These are phyloP conservation scores for Fukomys damarensis DNA, from an alignment of 2,113 vertebrate species.

Conservation along the genomic window DNA sequence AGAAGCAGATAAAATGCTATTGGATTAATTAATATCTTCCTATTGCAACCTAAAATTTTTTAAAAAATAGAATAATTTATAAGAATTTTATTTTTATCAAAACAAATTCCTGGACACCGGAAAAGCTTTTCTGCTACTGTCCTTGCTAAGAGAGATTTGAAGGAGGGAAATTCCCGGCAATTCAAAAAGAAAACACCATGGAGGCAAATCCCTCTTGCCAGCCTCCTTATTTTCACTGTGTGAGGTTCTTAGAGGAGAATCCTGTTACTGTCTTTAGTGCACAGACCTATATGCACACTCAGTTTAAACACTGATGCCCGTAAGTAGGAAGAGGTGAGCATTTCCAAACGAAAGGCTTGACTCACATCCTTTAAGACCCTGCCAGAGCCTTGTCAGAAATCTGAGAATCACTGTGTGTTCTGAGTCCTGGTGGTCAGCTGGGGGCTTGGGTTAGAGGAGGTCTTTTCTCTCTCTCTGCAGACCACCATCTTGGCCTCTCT, in stretches of 20 bases:
- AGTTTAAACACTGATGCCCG: neutral
- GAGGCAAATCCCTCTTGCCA: neutral
- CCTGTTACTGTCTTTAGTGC: neutral
- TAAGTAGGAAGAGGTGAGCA: neutral
- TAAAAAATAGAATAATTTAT: neutral
- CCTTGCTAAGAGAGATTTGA: neutral
- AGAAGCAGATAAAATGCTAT: neutral
- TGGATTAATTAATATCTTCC: neutral
- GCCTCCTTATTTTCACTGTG: neutral
- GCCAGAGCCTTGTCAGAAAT: neutral
- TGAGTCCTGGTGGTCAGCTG: neutral
- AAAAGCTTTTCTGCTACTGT: neutral
- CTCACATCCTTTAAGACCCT: neutral
- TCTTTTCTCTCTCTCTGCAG: conserved; percentile 65
- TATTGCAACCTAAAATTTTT: neutral
- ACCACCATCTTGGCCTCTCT: conserved; percentile 71
- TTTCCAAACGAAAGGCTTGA: neutral
- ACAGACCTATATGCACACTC: neutral
- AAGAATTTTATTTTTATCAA: neutral
- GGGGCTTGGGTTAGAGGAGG: neutral
- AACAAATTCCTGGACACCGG: neutral
- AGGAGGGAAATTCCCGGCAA: neutral
- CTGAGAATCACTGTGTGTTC: neutral
- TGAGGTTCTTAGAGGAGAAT: neutral
- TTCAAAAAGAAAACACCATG: neutral